phyloP scores from a whole-genome alignment of 92 coral and sea anemone species.

The Bergia puertoricense region DNA sequence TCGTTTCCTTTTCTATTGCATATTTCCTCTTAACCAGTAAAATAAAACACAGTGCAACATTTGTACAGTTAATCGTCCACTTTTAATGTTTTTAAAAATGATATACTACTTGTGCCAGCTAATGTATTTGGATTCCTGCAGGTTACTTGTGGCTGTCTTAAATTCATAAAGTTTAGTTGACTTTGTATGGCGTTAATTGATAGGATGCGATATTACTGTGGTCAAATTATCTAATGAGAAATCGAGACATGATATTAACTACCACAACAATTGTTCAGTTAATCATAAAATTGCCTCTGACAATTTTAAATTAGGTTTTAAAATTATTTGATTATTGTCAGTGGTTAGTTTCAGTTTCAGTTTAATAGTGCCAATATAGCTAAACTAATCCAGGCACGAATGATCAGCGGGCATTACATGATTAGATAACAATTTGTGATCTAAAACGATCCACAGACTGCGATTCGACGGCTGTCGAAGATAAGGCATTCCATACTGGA shows the following conservation, averaged over 20 bases:
- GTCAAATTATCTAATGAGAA: background rate
- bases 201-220: background rate
- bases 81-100: background rate
- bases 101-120: background rate
- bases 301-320: too few species aligned
- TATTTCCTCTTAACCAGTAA: background rate
- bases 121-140: background rate
- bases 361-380: too few species aligned
- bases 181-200: background rate
- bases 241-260: background rate
- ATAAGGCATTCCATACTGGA: background rate
- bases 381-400: too few species aligned
- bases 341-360: background rate
- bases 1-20: too few species aligned
- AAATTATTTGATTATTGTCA: background rate
- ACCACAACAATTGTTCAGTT: background rate
- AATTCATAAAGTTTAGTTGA: background rate
- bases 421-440: too few species aligned
- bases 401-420: too few species aligned
- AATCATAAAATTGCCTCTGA: background rate
- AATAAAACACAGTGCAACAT: background rate
- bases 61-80: background rate
- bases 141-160: background rate
- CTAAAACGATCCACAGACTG: too few species aligned
- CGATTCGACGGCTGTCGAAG: too few species aligned